A percentile compares a stretch with the other conserved stretches of the same genome.
phyloP scores from a whole-genome alignment of 2,797 vertebrate genomes.

The Babyrousa celebensis region DNA sequence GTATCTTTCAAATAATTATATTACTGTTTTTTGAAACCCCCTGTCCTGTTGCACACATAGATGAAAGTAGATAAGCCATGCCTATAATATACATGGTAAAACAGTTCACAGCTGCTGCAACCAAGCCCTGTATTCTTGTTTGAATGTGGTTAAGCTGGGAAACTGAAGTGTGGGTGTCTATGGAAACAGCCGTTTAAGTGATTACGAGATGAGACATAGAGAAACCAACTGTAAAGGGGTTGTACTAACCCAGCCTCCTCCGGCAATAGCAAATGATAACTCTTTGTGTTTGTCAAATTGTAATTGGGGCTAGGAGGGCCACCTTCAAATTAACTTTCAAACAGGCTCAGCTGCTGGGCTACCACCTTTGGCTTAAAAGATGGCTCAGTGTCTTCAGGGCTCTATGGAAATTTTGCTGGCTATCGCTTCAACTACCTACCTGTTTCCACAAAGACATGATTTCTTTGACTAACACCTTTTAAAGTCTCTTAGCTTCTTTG shows the following conservation, averaged over 20 bases:
- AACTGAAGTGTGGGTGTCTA: slow-evolving; percentile 57
- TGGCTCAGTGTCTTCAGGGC: neutral
- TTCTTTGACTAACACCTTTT: neutral
- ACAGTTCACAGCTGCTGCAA: slow-evolving; percentile 62
- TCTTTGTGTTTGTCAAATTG: slow-evolving; percentile 58
- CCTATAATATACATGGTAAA: slow-evolving; percentile 68
- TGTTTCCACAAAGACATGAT: slow-evolving; percentile 24
- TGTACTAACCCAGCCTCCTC: slow-evolving; percentile 63
- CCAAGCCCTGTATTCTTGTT: slow-evolving; percentile 45
- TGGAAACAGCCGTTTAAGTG: slow-evolving; percentile 76
- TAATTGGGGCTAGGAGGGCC: neutral
- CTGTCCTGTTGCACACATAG: slow-evolving; percentile 30
- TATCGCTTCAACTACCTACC: slow-evolving; percentile 4
- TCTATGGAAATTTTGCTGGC: slow-evolving; percentile 25
- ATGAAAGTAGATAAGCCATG: slow-evolving; percentile 77
- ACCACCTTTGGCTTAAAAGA: neutral
- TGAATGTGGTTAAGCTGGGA: slow-evolving; percentile 69
- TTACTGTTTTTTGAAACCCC: slow-evolving; percentile 8
- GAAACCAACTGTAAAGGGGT: slow-evolving; percentile 69
- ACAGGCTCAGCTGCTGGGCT: neutral
- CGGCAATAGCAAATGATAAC: slow-evolving; percentile 44
- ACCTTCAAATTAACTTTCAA: slow-evolving; percentile 61
- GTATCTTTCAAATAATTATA: slow-evolving; percentile 38
- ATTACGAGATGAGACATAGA: slow-evolving; percentile 29
- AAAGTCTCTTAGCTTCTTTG: slow-evolving; percentile 26